Conservation (phyloP, 2,797 vertebrate species). For the Pachyuromys duprasi region DNA sequence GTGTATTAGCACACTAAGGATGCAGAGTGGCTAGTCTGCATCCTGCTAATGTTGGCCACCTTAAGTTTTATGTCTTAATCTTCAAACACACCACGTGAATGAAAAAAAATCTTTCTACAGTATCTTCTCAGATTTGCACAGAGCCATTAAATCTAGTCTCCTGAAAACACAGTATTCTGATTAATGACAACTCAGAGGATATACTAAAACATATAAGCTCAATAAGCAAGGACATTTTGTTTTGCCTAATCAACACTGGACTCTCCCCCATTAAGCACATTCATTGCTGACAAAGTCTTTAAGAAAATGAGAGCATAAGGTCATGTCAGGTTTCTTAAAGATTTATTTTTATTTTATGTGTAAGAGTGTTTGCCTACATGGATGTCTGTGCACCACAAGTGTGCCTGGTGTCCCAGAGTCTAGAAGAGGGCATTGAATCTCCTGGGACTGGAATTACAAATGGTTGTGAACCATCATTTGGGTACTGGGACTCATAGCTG, state of each 20-base stretch:
- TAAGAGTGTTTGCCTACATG: background rate
- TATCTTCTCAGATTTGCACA: background rate
- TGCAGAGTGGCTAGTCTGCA: background rate
- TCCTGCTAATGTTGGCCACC: too few relatives aligned
- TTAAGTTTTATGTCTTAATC: background rate
- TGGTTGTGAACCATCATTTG: background rate
- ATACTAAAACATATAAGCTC: background rate
- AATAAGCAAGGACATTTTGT: background rate
- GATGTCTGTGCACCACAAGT: background rate
- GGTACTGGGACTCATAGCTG: background rate
- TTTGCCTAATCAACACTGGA: background rate
- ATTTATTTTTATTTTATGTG: background rate
- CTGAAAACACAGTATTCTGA: background rate
- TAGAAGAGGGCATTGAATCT: background rate
- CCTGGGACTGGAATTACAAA: background rate
- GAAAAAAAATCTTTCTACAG: background rate
- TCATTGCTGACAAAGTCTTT: background rate
- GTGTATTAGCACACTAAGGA: too few relatives aligned
- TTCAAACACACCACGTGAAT: background rate
- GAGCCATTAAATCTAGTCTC: background rate
- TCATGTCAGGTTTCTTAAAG: background rate
- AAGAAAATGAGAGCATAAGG: background rate
- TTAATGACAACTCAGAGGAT: background rate
- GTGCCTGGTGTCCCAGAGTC: background rate
- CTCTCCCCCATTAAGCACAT: background rate